Conservation (phyloP, 2,797 vertebrate species). For the Cheracebus regulus region DNA sequence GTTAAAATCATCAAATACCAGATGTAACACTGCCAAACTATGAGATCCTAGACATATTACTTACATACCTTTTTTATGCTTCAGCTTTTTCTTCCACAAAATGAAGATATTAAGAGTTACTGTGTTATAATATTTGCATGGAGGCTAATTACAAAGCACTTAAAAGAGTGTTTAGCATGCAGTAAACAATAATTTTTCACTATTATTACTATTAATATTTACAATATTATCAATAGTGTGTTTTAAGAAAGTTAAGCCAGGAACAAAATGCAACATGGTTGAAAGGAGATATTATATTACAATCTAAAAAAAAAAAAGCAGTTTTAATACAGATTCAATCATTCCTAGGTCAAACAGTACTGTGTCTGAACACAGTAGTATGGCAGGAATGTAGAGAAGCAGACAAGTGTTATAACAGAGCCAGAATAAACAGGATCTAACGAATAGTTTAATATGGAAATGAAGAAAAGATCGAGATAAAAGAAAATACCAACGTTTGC, state of each 20-base stretch:
- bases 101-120: not conserved
- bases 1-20: conserved; percentile 1
- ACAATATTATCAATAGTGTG: not conserved
- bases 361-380: not conserved
- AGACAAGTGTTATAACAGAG: not conserved
- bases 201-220: not conserved
- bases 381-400: not conserved
- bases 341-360: not conserved
- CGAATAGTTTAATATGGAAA: conserved; percentile 14
- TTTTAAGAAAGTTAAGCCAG: not conserved
- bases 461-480: conserved; percentile 5
- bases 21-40: not conserved
- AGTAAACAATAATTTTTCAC: not conserved
- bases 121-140: not conserved
- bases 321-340: not conserved
- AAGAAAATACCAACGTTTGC: conserved; percentile 20
- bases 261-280: not conserved
- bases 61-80: not conserved
- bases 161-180: not conserved
- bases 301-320: not conserved
- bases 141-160: not conserved
- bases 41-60: not conserved
- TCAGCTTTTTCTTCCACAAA: not conserved
- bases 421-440: not conserved
- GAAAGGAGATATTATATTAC: not conserved